phyloP scores from a whole-genome alignment of 2,113 vertebrate species.

The Dipodomys stephensi region DNA sequence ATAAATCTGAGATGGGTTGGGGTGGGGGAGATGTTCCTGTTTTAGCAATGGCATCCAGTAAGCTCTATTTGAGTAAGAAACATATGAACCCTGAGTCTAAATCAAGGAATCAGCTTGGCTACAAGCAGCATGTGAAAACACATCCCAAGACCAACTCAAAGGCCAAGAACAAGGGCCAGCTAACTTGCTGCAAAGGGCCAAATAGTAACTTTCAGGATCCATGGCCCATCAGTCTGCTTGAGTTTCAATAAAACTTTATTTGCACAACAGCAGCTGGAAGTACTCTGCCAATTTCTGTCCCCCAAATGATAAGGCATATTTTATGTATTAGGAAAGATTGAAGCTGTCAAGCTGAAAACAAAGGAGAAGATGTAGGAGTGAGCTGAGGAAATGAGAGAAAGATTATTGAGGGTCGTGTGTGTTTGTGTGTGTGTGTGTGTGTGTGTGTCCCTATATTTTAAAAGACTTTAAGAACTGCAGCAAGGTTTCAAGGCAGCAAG shows the following conservation, averaged over 20 bases:
- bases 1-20: background rate
- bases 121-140: background rate
- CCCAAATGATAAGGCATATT: background rate
- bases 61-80: background rate
- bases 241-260: slow-evolving; percentile 42
- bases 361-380: background rate
- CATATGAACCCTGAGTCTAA: background rate
- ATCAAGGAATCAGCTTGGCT: background rate
- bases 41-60: background rate
- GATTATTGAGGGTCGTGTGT: background rate
- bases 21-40: background rate
- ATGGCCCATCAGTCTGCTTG: background rate
- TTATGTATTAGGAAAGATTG: background rate
- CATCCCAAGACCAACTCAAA: background rate
- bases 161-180: background rate
- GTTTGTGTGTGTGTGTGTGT: too few species aligned
- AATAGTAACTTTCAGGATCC: background rate
- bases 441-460: too few species aligned
- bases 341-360: background rate
- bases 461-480: background rate
- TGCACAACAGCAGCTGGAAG: background rate
- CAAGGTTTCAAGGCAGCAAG: background rate
- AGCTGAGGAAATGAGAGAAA: background rate
- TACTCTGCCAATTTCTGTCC: background rate
- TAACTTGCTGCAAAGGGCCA: background rate